Base-by-base conservation (phyloP, 2,113 vertebrate genomes). In the Oncorhynchus masou region DNA sequence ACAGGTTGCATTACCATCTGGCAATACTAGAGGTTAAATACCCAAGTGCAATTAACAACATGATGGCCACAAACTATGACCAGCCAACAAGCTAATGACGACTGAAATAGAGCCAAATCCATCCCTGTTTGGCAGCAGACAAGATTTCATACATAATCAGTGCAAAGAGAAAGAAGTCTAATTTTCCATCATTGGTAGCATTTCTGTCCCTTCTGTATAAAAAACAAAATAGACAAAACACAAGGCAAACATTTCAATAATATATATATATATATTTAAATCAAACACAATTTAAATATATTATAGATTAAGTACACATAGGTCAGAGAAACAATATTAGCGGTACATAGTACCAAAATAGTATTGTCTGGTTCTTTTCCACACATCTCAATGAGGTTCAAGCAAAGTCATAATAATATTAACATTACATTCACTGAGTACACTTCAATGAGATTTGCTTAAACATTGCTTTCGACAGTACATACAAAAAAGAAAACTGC, bases 221-320 rank as follows among this genome's bases (percentile, higher is more conserved):
- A 92, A 91, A 86, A 85, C 75, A 87, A 85, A 88, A 90, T 19
- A 45, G 39, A 45, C 39, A 45, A 45, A 45, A 45, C 9, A 45
- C 39, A 45, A 45, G 39, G 83, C 87, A 91, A 92, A 92, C 89
- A 90, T 95, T 45, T 45, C 8, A 45, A 85, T 91, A 91, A 92
- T 94, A 92, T 93, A 34, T 34, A 34, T 29, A 94, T 96, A 94
- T 97, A 45, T 45, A 96, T 97, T 98, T 94, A 96, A 97, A 98
- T 97, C 96, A 96, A 96, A 97, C 96, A 98, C 96, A 96, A 94
- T 90, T 99, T 98, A 99, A 99, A 99, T 98, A 99, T 90, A 95
- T 95, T 96, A 95, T 94, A 94, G 93, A 95, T 96, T 95, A 97
- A 92, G 95, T 96, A 96, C 95, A 98, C 94, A 92, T 96, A 92